Conservation (phyloP, 2,113 vertebrate genomes). For the Acrocephalus arundinaceus region DNA sequence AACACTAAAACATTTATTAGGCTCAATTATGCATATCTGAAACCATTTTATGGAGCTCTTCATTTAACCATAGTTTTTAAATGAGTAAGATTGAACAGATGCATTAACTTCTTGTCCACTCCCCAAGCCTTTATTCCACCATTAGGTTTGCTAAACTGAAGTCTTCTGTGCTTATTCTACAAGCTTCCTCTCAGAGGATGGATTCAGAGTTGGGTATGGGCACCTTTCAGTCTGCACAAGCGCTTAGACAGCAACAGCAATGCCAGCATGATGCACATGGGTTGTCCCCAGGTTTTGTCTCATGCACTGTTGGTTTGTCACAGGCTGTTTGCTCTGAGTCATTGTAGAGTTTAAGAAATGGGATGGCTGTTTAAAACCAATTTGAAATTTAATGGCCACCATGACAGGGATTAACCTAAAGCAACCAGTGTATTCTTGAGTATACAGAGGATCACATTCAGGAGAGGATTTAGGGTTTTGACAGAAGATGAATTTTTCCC, state of each 20-base stretch:
- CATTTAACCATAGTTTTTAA: neutral
- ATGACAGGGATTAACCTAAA: neutral
- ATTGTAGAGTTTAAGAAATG: neutral
- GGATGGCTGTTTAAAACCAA: neutral
- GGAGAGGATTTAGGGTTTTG: neutral
- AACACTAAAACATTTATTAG: slow-evolving; percentile 21
- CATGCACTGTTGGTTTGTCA: fast-evolving
- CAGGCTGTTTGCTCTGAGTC: neutral
- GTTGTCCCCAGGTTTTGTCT: neutral
- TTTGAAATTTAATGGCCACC: neutral
- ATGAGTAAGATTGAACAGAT: neutral
- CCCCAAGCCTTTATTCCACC: neutral
- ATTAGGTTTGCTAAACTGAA: neutral
- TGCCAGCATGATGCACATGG: no score
- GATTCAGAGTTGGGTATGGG: neutral
- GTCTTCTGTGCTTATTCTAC: neutral
- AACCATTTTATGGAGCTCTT: neutral
- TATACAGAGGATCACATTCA: neutral
- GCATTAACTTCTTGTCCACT: neutral
- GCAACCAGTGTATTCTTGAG: neutral
- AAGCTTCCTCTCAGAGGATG: neutral
- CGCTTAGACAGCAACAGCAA: neutral
- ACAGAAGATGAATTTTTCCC: neutral
- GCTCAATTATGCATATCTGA: slow-evolving; percentile 4
- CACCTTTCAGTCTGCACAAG: neutral